Conservation (phyloP, 1,140 invertebrate genomes). For the Pogonomyrmex barbatus region DNA sequence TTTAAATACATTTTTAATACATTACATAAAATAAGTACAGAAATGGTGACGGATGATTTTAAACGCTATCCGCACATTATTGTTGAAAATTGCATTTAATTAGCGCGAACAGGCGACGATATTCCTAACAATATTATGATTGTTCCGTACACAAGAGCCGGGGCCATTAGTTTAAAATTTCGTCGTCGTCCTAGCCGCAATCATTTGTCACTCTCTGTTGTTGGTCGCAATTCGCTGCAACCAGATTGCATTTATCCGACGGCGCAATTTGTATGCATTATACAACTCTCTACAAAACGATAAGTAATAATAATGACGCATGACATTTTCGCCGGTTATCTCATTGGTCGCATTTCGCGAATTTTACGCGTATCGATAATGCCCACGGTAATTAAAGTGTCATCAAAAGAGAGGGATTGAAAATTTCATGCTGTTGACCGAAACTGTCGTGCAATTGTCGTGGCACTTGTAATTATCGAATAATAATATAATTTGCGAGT, state of each 20-base stretch:
- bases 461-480: neutral
- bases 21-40: neutral
- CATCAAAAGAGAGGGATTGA: neutral
- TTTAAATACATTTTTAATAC: neutral
- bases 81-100: slow-evolving; percentile 51
- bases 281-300: neutral
- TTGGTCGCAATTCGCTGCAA: neutral
- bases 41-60: neutral
- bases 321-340: neutral
- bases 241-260: neutral
- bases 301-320: slow-evolving; percentile 22
- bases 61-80: neutral
- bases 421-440: neutral
- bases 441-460: neutral
- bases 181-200: slow-evolving; percentile 15
- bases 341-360: neutral
- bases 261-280: slow-evolving; percentile 27
- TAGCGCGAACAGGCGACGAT: neutral
- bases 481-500: neutral
- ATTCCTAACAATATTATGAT: neutral
- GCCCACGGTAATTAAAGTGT: neutral
- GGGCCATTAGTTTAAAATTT: slow-evolving; percentile 63
- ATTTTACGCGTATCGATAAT: slow-evolving; percentile 12
- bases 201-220: slow-evolving; percentile 54
- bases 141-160: neutral